Base-by-base conservation (phyloP, 2,113 vertebrate species). In the Megaleporinus macrocephalus region DNA sequence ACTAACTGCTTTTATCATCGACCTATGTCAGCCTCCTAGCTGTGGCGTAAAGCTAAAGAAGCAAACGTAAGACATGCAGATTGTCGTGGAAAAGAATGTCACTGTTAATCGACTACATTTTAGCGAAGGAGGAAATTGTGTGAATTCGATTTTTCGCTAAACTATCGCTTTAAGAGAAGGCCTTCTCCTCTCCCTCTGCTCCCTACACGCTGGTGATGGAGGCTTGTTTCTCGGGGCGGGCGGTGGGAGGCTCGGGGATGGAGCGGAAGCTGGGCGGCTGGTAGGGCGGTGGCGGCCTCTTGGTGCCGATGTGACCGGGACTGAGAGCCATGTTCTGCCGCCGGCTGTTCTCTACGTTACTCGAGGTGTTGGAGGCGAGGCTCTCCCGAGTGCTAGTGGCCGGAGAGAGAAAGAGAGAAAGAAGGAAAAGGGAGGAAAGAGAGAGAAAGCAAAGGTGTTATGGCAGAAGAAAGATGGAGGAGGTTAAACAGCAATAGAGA, bases 311-410 rank as follows among this genome's bases (percentile, higher is more conserved):
- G 0, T 98, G 97, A 14, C 97, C 96, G 0, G 98, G 98, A 89
- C 97, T 99, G 92, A 99, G 91, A 51, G 96, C 95, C 0, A 96
- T 93, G 87, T 99, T 98, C 93, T 99, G 98, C 26, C 97, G 96
- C 66, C 97, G 93, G 93, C 95, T 98, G 89, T 97, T 98, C 93
- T 99, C 98, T 90, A 99, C 96, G 80, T 98, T 97, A 87, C 97
- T 99, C 0, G 98, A 99, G 61, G 98, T 99, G 95, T 99, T 99
- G 62, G 98, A 99, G 63, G 98, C 98, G 88, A 99, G 94, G 92
- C 98, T 99, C 93, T 99, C 98, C 70, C 98, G 95, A 68, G 98
- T 99, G 90, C 98, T 99, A 91, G 61, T 29, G 76, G 27, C 83
- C 30, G 69, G n/a, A 78, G 7, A 81, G 76, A 61, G 63, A 57